A percentile compares a stretch with the other conserved stretches of the same genome.
phyloP scores from a whole-genome alignment of 2,113 vertebrate species.

The Tiliqua scincoides region DNA sequence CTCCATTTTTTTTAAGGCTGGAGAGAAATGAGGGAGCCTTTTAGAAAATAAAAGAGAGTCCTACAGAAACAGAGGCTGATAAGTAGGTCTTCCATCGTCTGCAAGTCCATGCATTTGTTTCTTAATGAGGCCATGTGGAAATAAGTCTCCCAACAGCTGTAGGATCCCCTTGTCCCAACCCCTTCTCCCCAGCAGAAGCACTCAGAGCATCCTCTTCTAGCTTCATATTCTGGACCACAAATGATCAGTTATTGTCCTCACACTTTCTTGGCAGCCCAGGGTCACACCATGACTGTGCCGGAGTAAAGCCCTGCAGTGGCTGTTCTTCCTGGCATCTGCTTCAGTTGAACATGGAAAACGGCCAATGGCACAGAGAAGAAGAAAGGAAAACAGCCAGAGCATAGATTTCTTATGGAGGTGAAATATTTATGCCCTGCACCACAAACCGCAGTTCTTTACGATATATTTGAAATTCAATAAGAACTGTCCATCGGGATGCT shows the following conservation, averaged over 20 bases:
- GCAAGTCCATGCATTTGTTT: no score
- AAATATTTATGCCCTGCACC: no score
- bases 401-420: background rate
- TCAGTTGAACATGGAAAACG: background rate
- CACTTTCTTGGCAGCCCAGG: background rate
- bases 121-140: no score
- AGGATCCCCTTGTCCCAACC: background rate
- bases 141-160: no score
- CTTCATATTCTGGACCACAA: background rate
- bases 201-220: background rate
- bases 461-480: no score
- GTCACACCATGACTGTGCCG: background rate
- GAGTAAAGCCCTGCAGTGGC: background rate
- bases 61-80: no score
- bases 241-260: background rate
- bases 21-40: no score
- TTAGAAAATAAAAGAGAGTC: no score
- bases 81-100: no score
- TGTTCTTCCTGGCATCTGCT: background rate
- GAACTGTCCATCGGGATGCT: no score
- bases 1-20: no score
- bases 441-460: background rate
- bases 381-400: background rate
- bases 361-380: background rate
- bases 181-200: background rate